Percentiles rank a stretch among this genome's conserved stretches.
Conservation (phyloP, 2,797 vertebrate species). For the Acanthurus lineatus region DNA sequence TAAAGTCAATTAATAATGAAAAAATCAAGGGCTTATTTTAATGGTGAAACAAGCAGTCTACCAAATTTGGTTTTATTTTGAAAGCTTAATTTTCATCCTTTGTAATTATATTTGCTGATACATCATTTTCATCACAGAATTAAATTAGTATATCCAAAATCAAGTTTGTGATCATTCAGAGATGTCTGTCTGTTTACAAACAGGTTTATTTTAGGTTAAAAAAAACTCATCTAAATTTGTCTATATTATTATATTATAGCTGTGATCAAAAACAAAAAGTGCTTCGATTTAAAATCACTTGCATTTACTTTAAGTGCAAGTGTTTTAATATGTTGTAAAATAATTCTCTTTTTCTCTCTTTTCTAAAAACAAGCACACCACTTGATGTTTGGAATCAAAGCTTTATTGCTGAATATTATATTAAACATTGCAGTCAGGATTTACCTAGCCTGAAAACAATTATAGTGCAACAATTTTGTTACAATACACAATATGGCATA, state of each 20-base stretch:
- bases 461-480: slow-evolving; percentile 87
- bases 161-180: too few species aligned
- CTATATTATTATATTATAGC: too few species aligned
- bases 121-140: neutral
- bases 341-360: neutral
- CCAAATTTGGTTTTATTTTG: neutral
- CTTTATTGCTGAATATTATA: slow-evolving; percentile 89
- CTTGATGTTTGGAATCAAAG: slow-evolving; percentile 77
- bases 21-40: neutral
- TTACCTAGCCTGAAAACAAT: slow-evolving; percentile 85
- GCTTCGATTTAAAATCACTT: too few species aligned
- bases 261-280: too few species aligned
- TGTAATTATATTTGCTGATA: neutral
- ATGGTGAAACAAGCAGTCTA: neutral
- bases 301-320: too few species aligned
- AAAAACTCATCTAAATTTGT: too few species aligned
- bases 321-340: too few species aligned
- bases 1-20: neutral
- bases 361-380: neutral
- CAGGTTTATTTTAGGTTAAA: too few species aligned
- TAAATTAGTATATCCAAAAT: neutral
- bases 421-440: slow-evolving; percentile 84
- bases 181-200: too few species aligned
- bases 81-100: too few species aligned
- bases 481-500: slow-evolving; percentile 84